Conservation (phyloP, 2,888 invertebrate genomes). For the Dione vanillae region DNA sequence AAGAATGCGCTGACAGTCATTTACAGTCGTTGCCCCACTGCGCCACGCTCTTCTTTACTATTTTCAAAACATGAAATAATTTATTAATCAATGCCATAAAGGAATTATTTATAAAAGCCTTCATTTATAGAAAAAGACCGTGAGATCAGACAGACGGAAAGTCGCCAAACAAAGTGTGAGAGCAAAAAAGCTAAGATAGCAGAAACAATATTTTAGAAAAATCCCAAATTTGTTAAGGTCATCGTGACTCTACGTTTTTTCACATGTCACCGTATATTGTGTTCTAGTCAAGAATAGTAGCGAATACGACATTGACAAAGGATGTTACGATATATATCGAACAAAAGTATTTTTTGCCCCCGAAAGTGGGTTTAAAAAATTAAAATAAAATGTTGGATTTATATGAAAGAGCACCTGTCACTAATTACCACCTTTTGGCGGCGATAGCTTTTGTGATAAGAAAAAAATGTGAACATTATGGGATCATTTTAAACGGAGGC, state of each 20-base stretch:
- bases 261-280: constrained; percentile 79
- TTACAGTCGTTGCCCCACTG: too few relatives aligned
- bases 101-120: not conserved
- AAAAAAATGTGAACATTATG: constrained; percentile 53
- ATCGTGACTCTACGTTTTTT: constrained; percentile 69
- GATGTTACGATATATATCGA: constrained; percentile 74
- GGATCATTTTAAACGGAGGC: constrained; percentile 48
- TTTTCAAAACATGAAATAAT: not conserved
- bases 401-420: constrained; percentile 79
- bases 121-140: constrained; percentile 15
- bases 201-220: constrained; percentile 61
- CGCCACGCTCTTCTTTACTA: not conserved
- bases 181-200: constrained; percentile 55
- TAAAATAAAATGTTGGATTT: constrained; percentile 64
- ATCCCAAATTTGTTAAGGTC: constrained; percentile 69
- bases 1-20: too few relatives aligned
- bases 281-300: constrained; percentile 71
- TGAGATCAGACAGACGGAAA: constrained; percentile 62
- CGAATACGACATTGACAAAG: constrained; percentile 78
- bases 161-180: constrained; percentile 66
- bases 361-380: constrained; percentile 59
- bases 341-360: constrained; percentile 63
- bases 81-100: constrained; percentile 17
- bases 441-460: constrained; percentile 65
- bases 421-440: constrained; percentile 83